Percentiles rank a stretch among this genome's conserved stretches.
phyloP scores from a whole-genome alignment of 2,888 invertebrate species.

The Cephus rjabovi region DNA sequence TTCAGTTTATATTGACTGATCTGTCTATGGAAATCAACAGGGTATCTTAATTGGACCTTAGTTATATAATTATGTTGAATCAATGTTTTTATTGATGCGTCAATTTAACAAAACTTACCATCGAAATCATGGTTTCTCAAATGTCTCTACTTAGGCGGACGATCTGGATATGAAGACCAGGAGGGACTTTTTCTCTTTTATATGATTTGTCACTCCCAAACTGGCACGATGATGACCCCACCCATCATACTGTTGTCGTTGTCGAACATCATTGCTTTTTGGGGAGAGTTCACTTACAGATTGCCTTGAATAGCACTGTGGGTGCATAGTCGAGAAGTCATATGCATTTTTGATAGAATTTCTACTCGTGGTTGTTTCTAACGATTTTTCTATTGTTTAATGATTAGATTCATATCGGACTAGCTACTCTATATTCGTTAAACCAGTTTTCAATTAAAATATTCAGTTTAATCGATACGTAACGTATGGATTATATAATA shows the following conservation, averaged over 20 bases:
- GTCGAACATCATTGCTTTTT: background rate
- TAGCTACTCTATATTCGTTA: background rate
- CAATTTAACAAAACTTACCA: background rate
- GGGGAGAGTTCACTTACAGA: background rate
- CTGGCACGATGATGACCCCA: slow-evolving; percentile 2
- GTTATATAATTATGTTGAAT: background rate
- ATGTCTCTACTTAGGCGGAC: background rate
- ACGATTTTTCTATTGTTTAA: background rate
- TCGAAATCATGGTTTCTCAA: slow-evolving; percentile 8
- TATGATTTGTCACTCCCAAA: slow-evolving; percentile 12
- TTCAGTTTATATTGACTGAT: background rate
- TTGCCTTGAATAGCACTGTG: background rate
- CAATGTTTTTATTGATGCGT: background rate
- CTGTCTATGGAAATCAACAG: background rate
- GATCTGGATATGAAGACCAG: slow-evolving; percentile 6
- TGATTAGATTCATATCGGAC: background rate
- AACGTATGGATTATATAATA: background rate
- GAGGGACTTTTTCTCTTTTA: slow-evolving; percentile 15
- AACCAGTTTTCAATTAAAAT: background rate
- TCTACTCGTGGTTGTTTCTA: background rate
- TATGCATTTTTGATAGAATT: background rate
- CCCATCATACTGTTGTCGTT: background rate
- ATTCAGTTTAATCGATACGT: background rate
- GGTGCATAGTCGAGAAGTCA: background rate
- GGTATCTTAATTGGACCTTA: background rate